Conservation (phyloP, 2,113 vertebrate species). For the sheep (Ovis aries) region ARS-UI_Ramb_v3.0 NC_056059.1:73983001-73983500, state of each 20-base stretch:
- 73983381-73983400: too few relatives aligned
- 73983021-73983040: neutral
- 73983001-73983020: neutral
- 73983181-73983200: neutral
- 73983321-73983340: too few relatives aligned
- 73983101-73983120: neutral
- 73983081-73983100: neutral
- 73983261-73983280: neutral
- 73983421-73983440: too few relatives aligned
- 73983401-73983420: too few relatives aligned
- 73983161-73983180: neutral
- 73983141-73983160: neutral
- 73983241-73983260: neutral
- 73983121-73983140: neutral
- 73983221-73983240: neutral
- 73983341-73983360: too few relatives aligned
- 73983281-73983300: too few relatives aligned
- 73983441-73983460: too few relatives aligned
- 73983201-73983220: neutral
- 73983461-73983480: rapidly evolving
- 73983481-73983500: too few relatives aligned
- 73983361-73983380: too few relatives aligned
- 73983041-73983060: neutral
- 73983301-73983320: too few relatives aligned
- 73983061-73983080: neutral